These are phyloP conservation scores for Phalera bucephala DNA, from an alignment of 2,888 invertebrate species.

Conservation along the genomic window DNA sequence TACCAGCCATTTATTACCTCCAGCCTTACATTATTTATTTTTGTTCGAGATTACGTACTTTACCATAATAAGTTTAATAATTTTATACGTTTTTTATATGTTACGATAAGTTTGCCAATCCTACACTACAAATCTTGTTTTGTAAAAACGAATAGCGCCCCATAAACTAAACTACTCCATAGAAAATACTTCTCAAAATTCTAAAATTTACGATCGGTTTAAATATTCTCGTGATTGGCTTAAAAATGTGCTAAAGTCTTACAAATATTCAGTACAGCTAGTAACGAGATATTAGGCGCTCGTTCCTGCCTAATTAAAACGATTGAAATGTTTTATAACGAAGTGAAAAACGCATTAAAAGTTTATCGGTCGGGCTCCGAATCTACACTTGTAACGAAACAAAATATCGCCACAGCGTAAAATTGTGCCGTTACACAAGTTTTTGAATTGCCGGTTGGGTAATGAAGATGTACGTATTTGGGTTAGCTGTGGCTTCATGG, in stretches of 20 bases:
- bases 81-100: no score
- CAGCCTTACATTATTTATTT: no score
- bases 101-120: no score
- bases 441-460: conserved; percentile 19
- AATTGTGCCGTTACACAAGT: conserved; percentile 19
- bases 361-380: conserved; percentile 48
- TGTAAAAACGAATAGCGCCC: neutral
- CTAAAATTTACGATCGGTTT: conserved; percentile 26
- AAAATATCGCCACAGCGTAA: conserved; percentile 44
- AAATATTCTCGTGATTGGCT: conserved; percentile 35
- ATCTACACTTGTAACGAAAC: conserved; percentile 34
- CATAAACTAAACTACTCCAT: neutral
- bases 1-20: no score
- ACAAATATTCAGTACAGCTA: conserved; percentile 39
- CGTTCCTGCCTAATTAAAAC: conserved; percentile 55
- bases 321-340: conserved; percentile 66
- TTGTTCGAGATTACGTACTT: no score
- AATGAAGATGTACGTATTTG: conserved; percentile 20
- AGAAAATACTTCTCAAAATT: conserved; percentile 12
- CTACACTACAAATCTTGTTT: no score
- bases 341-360: conserved; percentile 73
- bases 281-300: conserved; percentile 52
- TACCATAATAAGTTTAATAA: no score
- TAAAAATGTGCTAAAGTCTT: conserved; percentile 38
- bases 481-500: conserved; percentile 7